Base-by-base conservation (phyloP, 2,113 vertebrate species). In the Brienomyrus brachyistius region DNA sequence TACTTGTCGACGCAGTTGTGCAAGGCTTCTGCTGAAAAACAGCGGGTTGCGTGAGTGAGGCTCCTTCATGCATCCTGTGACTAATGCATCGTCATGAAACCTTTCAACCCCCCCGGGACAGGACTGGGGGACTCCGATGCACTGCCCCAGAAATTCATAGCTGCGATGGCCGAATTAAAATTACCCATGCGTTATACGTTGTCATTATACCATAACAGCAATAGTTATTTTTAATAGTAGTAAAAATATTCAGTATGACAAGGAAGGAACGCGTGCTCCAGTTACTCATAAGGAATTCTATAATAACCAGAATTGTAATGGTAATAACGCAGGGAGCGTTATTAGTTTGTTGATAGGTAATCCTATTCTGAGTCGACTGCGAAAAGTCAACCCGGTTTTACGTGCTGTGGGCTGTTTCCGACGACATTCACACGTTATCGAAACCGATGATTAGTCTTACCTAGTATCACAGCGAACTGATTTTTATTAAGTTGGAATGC, bases 1-100 rank as follows among this genome's bases (percentile, higher is more conserved):
- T 86, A 62, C 62, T 89, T 66, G 56, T n/a, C 83, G 54, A n/a
- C 66, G 21, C 21, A 52, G 66, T 90, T 90, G 85, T 87, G 89
- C 89, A 90, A 90, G 62, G 8, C 52, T 47, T 35, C 50, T 56
- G 31, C 88, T 27, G 43, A 4, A 52, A 89, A 82, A 89, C 56
- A 47, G 35, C 35, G 54, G 51, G 35, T 85, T 62, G 77, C 77
- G 40, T 86, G 59, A 87, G 8, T 86, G 84, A 50, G 82, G 66
- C 84, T 52, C 86, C 62, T 52, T 6, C 23, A 13, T 35, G 84
- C 66, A 50, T 62, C 56, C 51, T 85, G 89, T 90, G 87, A 90
- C 90, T 90, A 82, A 90, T 62, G 40, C 86, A 43, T 8, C 50
- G 83, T 51, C 84, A 87, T n/a, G 66, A 86, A 54, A 77, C 19